Conservation (phyloP, 2,888 invertebrate genomes). For the Dioctria rufipes region DNA sequence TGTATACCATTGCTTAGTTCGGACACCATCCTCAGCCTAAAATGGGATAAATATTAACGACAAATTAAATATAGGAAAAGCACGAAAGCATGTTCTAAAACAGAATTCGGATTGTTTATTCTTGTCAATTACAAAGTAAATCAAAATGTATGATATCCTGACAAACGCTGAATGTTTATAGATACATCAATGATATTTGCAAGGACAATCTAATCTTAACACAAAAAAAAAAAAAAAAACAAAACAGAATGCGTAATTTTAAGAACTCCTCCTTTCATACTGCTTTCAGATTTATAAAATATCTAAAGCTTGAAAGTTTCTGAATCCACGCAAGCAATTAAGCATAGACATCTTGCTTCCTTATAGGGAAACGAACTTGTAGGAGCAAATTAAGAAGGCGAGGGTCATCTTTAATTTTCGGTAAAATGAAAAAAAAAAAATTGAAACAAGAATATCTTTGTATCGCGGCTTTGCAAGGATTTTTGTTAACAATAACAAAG, state of each 20-base stretch:
- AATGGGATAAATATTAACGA: conserved; percentile 28
- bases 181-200: background rate
- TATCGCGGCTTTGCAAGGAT: too few species aligned
- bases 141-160: too few species aligned
- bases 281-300: background rate
- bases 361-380: too few species aligned
- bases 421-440: too few species aligned
- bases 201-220: background rate
- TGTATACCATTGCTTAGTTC: conserved; percentile 91
- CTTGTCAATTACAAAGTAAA: background rate
- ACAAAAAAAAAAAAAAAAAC: background rate
- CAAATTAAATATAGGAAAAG: background rate
- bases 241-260: background rate
- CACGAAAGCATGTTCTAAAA: background rate
- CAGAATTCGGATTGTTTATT: too few species aligned
- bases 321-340: too few species aligned
- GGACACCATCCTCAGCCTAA: conserved; percentile 89
- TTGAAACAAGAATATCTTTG: too few species aligned
- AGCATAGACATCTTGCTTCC: too few species aligned
- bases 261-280: background rate
- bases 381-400: too few species aligned
- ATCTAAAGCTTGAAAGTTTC: background rate
- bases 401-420: too few species aligned
- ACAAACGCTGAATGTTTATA: too few species aligned
- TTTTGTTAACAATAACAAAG: too few species aligned